phyloP scores from a whole-genome alignment of 2,797 vertebrate genomes.

The Alca torda region DNA sequence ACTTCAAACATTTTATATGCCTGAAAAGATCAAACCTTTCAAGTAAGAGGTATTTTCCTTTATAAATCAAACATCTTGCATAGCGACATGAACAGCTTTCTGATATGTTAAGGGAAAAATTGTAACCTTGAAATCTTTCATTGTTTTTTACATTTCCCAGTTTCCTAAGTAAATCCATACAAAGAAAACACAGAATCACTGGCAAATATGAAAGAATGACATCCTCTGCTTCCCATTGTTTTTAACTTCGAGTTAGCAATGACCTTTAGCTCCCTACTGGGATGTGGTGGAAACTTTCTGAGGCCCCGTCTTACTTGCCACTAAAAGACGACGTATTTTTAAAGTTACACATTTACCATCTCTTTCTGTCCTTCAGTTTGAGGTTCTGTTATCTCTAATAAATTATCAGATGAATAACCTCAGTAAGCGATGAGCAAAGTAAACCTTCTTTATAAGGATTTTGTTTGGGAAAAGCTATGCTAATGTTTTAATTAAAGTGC shows the following conservation, averaged over 20 bases:
- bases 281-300: constrained; percentile 57
- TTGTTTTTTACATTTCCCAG: constrained; percentile 43
- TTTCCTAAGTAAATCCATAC: constrained; percentile 61
- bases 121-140: background rate
- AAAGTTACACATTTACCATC: constrained; percentile 61
- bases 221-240: constrained; percentile 67
- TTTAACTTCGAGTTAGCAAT: constrained; percentile 61
- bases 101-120: background rate
- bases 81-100: background rate
- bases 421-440: background rate
- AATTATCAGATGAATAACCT: constrained; percentile 15
- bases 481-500: background rate
- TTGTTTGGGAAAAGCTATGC: background rate
- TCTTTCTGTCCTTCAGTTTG: constrained; percentile 28
- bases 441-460: background rate
- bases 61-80: background rate
- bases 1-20: background rate
- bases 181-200: constrained; percentile 64
- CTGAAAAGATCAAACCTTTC: background rate
- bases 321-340: constrained; percentile 41
- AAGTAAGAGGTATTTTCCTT: background rate
- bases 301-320: constrained; percentile 51
- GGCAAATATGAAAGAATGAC: constrained; percentile 57
- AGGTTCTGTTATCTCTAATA: constrained; percentile 2
- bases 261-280: constrained; percentile 69